Percentiles rank a stretch among this genome's conserved stretches.
Evolutionary conservation across 1,140 invertebrate species (phyloP).

Genomic region (Pemphigus obesinymphae): DNA sequence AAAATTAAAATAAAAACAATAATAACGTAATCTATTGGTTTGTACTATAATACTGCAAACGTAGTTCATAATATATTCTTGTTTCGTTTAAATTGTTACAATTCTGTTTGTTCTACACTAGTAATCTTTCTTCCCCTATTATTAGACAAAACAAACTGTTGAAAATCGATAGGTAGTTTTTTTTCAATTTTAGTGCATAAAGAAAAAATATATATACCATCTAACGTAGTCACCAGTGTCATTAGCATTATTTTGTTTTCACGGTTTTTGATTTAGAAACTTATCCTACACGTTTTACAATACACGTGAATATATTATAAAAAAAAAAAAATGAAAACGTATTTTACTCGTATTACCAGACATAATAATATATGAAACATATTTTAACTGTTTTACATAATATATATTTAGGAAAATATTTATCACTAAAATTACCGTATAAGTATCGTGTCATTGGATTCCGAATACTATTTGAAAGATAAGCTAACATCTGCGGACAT

Average conservation of each 20-base stretch:
- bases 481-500: not conserved
- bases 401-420: too few relatives aligned
- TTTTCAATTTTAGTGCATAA: not conserved
- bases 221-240: not conserved
- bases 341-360: not conserved
- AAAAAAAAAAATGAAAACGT: not conserved
- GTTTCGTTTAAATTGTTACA: too few relatives aligned
- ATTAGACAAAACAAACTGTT: not conserved
- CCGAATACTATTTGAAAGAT: not conserved
- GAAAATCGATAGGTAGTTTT: not conserved
- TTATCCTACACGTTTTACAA: not conserved
- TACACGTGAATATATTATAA: not conserved
- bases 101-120: not conserved
- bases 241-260: not conserved
- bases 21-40: not conserved
- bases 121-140: not conserved
- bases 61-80: too few relatives aligned
- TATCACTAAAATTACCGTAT: not conserved
- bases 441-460: not conserved
- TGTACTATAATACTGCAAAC: not conserved
- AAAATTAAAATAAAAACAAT: not conserved
- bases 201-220: not conserved
- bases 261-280: constrained; percentile 12
- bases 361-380: too few relatives aligned
- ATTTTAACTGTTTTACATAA: not conserved